Evolutionary conservation across 2,888 invertebrate genomes (phyloP), one percentile per base, ranked within the genome.

Genomic region (Phasia obesa): DNA sequence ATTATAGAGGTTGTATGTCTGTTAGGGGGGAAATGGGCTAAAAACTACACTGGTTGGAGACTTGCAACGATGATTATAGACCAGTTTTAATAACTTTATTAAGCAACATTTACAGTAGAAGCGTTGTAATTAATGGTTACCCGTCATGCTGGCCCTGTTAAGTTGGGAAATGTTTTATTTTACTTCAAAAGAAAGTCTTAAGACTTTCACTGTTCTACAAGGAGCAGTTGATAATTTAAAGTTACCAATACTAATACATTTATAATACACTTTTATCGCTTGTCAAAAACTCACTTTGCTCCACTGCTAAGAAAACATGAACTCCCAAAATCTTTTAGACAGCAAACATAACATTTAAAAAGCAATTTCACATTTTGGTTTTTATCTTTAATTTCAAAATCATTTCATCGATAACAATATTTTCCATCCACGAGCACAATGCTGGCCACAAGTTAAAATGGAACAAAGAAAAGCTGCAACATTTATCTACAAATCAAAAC

Each of bases 61-160:
- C 38, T 64, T 23, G 27, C 31, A 21, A 4, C 19, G 19, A 35
- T 59, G 59, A 67, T 60, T 67, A 53, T 53, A 53, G 25, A 65
- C 23, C 25, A 25, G 19, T 47, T 79, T 71, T 83, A 83, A 83
- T 83, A 62, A 83, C 83, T 83, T 83, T 57, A 83, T 83, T 83
- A 79, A 71, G 67, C 47, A 23, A 15, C 25, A 47, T 19, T 38
- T 17, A 1, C 35, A 23, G 44, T 15, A 19, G 55, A 27, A 11
- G 42, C 17, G 15, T 47, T 2, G 4, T 47, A 55, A 25, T 62
- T 62, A 62, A 77, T 77, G 23, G 42, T 23, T 4, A 17, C 59
- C 5, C 27, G 31, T 51, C 69, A 53, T 60, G 76, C 21, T 44
- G 51, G 21, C 42, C 15, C 51, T 42, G 27, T 42, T 17, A 25